A percentile compares a stretch with the other conserved stretches of the same genome.
These are phyloP conservation scores for Pseudorectes ferrugineus DNA, from an alignment of 2,113 vertebrate species.

Conservation along the genomic window DNA sequence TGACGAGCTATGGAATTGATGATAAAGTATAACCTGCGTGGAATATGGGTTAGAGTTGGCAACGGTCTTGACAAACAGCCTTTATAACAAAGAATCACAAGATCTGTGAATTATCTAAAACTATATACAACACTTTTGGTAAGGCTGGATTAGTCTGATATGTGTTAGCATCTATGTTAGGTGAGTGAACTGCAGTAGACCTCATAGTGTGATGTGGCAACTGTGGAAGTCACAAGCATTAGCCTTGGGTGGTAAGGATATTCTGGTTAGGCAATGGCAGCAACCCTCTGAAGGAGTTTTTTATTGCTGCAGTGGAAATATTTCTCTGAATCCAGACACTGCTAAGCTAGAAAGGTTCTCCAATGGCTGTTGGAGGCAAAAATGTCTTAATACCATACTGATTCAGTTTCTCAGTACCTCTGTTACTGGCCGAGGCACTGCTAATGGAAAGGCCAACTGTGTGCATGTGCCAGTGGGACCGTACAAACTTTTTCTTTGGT, in stretches of 20 bases:
- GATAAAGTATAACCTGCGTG: neutral
- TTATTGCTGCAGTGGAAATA: neutral
- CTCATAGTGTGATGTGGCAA: neutral
- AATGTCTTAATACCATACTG: neutral
- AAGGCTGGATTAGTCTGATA: neutral
- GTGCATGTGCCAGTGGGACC: neutral
- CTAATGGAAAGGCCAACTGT: neutral
- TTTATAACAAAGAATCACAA: neutral
- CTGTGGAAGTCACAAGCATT: neutral
- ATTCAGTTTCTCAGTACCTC: neutral
- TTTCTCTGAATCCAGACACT: neutral
- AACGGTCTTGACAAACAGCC: neutral
- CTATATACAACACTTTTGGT: neutral
- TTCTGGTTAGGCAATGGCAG: neutral
- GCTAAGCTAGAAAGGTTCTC: neutral
- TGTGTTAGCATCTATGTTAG: fast-evolving
- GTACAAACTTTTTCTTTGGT: neutral
- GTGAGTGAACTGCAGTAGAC: neutral
- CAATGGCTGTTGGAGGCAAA: neutral
- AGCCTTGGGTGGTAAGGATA: neutral
- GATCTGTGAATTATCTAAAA: neutral
- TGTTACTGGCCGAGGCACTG: neutral
- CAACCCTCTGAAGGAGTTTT: neutral
- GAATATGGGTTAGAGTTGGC: neutral
- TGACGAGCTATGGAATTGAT: neutral